These are phyloP conservation scores for Euleptes europaea DNA, from an alignment of 2,113 vertebrate species.

Conservation along the genomic window DNA sequence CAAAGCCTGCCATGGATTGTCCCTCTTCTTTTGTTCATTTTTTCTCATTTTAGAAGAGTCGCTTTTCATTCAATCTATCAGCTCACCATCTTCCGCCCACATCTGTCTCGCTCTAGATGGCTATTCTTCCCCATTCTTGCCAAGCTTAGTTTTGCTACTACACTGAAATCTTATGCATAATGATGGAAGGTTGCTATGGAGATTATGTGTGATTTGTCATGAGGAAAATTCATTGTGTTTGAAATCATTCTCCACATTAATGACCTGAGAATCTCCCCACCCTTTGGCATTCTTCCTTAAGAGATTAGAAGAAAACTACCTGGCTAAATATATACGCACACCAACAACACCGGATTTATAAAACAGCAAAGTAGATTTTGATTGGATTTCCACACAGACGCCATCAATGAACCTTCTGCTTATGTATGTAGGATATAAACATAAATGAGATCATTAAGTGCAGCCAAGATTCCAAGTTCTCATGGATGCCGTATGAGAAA, in stretches of 20 bases:
- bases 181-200: conserved; percentile 75
- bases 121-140: conserved; percentile 53
- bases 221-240: conserved; percentile 72
- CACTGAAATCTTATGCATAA: conserved; percentile 69
- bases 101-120: conserved; percentile 46
- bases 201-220: conserved; percentile 74
- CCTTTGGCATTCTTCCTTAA: background rate
- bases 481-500: background rate
- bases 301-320: conserved; percentile 51
- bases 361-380: conserved; percentile 30
- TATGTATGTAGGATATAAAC: background rate
- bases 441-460: conserved; percentile 1
- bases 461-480: background rate
- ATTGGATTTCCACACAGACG: background rate
- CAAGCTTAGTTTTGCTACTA: conserved; percentile 60
- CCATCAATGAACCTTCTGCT: background rate
- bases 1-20: conserved; percentile 44
- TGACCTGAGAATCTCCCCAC: conserved; percentile 44
- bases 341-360: conserved; percentile 41
- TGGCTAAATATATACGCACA: conserved; percentile 44
- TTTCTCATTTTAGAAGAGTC: conserved; percentile 42
- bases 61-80: conserved; percentile 56
- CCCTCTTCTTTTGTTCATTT: conserved; percentile 45
- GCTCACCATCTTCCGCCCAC: conserved; percentile 53
- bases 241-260: conserved; percentile 64